These are phyloP conservation scores for Noctua fimbriata DNA, from an alignment of 2,888 invertebrate species.

Conservation along the genomic window DNA sequence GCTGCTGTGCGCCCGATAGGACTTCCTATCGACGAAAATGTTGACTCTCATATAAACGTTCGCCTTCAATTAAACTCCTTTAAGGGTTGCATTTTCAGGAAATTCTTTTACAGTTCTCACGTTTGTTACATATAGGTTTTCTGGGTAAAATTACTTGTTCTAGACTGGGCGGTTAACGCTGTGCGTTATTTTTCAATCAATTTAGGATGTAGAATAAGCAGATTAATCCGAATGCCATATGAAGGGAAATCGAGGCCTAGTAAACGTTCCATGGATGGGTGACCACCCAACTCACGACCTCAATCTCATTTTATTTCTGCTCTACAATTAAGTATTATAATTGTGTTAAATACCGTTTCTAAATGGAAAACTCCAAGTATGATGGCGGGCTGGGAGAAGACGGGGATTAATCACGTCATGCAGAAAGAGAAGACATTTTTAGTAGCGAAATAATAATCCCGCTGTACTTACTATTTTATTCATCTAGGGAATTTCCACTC, in stretches of 20 bases:
- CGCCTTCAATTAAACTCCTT: background rate
- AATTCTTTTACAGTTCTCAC: background rate
- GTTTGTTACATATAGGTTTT: background rate
- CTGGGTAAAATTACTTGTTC: background rate
- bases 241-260: background rate
- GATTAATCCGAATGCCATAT: background rate
- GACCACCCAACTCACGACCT: background rate
- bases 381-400: background rate
- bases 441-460: background rate
- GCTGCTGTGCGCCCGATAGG: background rate
- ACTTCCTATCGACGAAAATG: background rate
- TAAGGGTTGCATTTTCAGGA: background rate
- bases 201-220: background rate
- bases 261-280: background rate
- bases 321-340: background rate
- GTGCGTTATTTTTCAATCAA: background rate
- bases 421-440: background rate
- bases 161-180: background rate
- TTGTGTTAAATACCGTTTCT: background rate
- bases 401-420: constrained; percentile 3
- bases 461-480: background rate
- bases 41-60: background rate
- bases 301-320: background rate
- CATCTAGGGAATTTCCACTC: too few species aligned
- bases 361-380: background rate